Evolutionary conservation across 2,888 invertebrate species (phyloP).

Genomic region (Mesopsocus fuscifrons): DNA sequence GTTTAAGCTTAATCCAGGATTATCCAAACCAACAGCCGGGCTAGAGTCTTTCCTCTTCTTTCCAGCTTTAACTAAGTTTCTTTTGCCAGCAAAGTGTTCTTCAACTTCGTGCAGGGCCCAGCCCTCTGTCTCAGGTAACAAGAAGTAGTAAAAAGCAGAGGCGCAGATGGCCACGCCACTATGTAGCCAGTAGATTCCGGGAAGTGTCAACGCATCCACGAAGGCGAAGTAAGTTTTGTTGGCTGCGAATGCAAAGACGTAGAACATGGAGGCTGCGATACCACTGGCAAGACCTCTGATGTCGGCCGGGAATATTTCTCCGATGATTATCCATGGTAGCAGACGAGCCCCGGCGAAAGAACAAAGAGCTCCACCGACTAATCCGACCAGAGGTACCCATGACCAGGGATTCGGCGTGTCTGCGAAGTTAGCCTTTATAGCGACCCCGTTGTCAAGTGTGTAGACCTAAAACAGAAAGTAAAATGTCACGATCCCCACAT

Average conservation of each 20-base stretch:
- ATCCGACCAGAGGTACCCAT: slow-evolving; percentile 26
- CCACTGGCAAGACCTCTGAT: slow-evolving; percentile 34
- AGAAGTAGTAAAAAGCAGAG: slow-evolving; percentile 40
- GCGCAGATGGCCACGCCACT: slow-evolving; percentile 32
- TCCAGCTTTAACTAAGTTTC: slow-evolving; percentile 6
- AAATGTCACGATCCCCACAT: slow-evolving; percentile 13
- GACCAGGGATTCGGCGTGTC: slow-evolving; percentile 16
- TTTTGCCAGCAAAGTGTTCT: slow-evolving; percentile 6
- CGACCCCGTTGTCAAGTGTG: slow-evolving; percentile 11
- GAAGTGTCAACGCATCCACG: slow-evolving; percentile 15
- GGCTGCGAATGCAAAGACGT: slow-evolving; percentile 30
- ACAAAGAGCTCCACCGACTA: slow-evolving; percentile 26
- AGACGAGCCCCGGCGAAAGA: slow-evolving; percentile 24
- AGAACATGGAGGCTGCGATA: slow-evolving; percentile 32
- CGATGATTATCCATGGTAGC: slow-evolving; percentile 33
- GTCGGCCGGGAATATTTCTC: slow-evolving; percentile 36
- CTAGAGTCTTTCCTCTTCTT: neutral
- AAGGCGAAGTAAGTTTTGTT: slow-evolving; percentile 28
- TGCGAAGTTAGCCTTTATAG: neutral
- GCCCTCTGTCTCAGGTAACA: slow-evolving; percentile 68
- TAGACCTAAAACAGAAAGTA: slow-evolving; percentile 12
- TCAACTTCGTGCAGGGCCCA: slow-evolving; percentile 30
- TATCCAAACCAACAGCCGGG: neutral
- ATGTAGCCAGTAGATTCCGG: slow-evolving; percentile 20
- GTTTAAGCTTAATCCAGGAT: too few species aligned